Evolutionary conservation across 2,888 invertebrate species (phyloP).

Genomic region (Rhamnusium bicolor): DNA sequence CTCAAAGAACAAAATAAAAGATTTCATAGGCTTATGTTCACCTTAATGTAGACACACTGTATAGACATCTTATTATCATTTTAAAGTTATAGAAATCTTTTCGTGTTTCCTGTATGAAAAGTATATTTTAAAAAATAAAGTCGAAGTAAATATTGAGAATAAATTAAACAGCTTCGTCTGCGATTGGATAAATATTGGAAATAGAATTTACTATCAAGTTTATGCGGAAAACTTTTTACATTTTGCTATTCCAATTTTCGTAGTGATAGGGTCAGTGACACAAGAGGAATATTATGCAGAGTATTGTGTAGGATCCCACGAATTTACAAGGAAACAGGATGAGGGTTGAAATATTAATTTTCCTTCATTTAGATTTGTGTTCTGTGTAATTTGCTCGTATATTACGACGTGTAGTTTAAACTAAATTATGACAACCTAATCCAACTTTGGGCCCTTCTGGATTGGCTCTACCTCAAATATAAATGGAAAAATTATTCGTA

Average conservation of each 20-base stretch:
- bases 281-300: slow-evolving; percentile 5
- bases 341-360: slow-evolving; percentile 27
- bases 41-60: too few species aligned
- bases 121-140: neutral
- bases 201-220: slow-evolving; percentile 12
- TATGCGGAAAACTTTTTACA: slow-evolving; percentile 12
- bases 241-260: slow-evolving; percentile 5
- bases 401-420: slow-evolving; percentile 11
- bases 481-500: neutral
- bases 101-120: neutral
- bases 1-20: too few species aligned
- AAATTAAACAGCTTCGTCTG: neutral
- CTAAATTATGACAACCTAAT: slow-evolving; percentile 23
- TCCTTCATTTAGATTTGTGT: slow-evolving; percentile 9
- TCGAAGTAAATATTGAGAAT: neutral
- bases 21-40: too few species aligned
- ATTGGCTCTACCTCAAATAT: neutral
- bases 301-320: slow-evolving; percentile 13
- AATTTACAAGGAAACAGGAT: neutral
- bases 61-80: neutral
- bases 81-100: neutral
- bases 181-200: slow-evolving; percentile 3
- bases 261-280: slow-evolving; percentile 4
- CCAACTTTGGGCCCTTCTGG: slow-evolving; percentile 10
- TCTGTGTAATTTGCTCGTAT: slow-evolving; percentile 24